phyloP scores from a whole-genome alignment of 2,113 vertebrate species.

The Pionites leucogaster region DNA sequence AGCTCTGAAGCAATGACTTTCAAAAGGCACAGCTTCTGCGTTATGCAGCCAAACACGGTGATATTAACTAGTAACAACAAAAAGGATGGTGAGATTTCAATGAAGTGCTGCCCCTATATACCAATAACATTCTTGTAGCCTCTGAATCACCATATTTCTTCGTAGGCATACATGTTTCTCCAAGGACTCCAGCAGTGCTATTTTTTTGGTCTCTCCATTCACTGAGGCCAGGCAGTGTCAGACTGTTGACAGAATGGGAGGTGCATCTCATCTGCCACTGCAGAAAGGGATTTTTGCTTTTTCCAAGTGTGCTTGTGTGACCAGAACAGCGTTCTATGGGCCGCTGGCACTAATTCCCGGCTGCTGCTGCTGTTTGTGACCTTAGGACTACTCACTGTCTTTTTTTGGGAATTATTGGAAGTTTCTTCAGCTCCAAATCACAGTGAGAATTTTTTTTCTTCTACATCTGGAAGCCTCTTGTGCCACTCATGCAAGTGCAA shows the following conservation, averaged over 20 bases:
- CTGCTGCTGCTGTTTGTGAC: neutral
- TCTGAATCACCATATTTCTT: neutral
- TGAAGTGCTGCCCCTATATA: rapidly evolving
- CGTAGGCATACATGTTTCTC: neutral
- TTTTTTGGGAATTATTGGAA: neutral
- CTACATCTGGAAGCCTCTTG: neutral
- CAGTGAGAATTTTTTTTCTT: neutral
- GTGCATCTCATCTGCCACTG: neutral
- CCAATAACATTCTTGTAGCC: rapidly evolving
- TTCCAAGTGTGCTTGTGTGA: neutral
- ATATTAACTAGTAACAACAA: neutral
- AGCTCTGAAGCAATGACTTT: neutral
- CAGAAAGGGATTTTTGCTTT: neutral
- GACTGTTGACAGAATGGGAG: neutral
- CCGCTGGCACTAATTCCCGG: neutral
- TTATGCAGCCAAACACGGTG: neutral
- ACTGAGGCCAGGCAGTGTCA: rapidly evolving
- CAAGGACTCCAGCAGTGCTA: neutral
- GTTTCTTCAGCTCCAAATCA: neutral
- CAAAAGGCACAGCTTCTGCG: neutral
- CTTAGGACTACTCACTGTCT: neutral
- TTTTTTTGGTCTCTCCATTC: neutral
- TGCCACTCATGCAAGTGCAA: neutral
- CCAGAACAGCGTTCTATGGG: neutral
- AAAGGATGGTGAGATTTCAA: neutral